These are phyloP conservation scores for Chesias legatella DNA, from an alignment of 2,888 invertebrate species.

Conservation along the genomic window DNA sequence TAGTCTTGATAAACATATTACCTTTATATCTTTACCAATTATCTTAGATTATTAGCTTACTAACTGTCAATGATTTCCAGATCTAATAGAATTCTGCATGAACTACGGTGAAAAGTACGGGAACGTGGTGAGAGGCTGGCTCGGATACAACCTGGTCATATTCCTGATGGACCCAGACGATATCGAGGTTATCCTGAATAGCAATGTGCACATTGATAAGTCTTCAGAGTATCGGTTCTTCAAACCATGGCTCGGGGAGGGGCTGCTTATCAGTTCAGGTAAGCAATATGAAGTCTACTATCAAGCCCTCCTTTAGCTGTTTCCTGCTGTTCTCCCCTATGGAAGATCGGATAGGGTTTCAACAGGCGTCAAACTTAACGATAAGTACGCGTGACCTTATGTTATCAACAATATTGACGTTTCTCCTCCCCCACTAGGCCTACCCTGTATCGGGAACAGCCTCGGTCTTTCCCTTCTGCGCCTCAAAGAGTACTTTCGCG, in stretches of 20 bases:
- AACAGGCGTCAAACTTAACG: too few relatives aligned
- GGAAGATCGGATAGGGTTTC: too few relatives aligned
- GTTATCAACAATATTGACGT: too few relatives aligned
- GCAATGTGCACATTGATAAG: slow-evolving; percentile 88
- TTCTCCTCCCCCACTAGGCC: too few relatives aligned
- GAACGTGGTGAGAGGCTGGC: slow-evolving; percentile 74
- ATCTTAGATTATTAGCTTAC: neutral
- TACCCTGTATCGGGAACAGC: too few relatives aligned
- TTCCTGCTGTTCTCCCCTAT: neutral
- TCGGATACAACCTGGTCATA: slow-evolving; percentile 82
- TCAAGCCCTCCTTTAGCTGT: too few relatives aligned
- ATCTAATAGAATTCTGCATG: slow-evolving; percentile 35
- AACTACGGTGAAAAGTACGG: slow-evolving; percentile 62
- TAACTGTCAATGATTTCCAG: slow-evolving; percentile 27
- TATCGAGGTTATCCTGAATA: slow-evolving; percentile 86
- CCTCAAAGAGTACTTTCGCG: too few relatives aligned
- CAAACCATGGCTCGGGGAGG: slow-evolving; percentile 90
- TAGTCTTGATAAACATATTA: too few relatives aligned
- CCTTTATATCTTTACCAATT: too few relatives aligned
- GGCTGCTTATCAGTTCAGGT: slow-evolving; percentile 84
- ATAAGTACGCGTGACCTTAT: too few relatives aligned
- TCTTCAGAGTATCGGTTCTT: slow-evolving; percentile 87
- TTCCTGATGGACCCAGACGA: slow-evolving; percentile 86
- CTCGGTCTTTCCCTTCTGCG: too few relatives aligned
- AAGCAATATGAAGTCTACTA: too few relatives aligned